Percentiles rank a stretch among this genome's conserved stretches.
Conservation (phyloP, 2,888 invertebrate genomes). For the Seira ritae region DNA sequence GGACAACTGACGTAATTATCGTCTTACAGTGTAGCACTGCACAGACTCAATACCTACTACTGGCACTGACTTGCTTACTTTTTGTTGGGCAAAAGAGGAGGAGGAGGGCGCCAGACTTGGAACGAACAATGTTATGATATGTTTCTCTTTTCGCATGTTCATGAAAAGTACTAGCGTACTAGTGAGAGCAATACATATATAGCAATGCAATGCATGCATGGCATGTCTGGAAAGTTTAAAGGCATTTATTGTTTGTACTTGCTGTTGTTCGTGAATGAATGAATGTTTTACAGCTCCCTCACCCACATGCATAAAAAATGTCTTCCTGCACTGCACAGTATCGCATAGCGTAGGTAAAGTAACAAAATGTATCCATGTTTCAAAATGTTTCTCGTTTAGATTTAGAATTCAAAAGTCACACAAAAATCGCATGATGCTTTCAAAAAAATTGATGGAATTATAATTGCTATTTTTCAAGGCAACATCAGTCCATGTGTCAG, state of each 20-base stretch:
- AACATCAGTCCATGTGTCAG: background rate
- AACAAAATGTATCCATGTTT: too few relatives aligned
- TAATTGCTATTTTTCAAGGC: conserved; percentile 5
- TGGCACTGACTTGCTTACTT: background rate
- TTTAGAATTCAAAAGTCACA: too few relatives aligned
- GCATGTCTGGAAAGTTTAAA: conserved; percentile 9
- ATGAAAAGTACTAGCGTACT: too few relatives aligned
- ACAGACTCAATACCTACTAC: background rate
- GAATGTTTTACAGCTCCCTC: background rate
- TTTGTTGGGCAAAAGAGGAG: too few relatives aligned
- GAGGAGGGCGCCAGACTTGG: background rate
- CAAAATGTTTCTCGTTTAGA: too few relatives aligned
- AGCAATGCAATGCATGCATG: background rate
- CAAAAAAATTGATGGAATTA: background rate
- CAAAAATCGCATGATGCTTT: too few relatives aligned
- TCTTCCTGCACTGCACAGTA: conserved; percentile 2
- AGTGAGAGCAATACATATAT: too few relatives aligned
- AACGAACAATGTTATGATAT: background rate
- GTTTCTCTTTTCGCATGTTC: background rate
- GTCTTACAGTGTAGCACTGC: conserved; percentile 17
- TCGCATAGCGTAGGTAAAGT: too few relatives aligned
- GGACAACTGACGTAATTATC: conserved; percentile 61
- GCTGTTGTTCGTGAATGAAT: background rate
- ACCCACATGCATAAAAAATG: background rate
- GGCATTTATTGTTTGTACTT: background rate